These are phyloP conservation scores for Nibea coibor DNA, from an alignment of 2,113 vertebrate genomes.

Conservation along the genomic window DNA sequence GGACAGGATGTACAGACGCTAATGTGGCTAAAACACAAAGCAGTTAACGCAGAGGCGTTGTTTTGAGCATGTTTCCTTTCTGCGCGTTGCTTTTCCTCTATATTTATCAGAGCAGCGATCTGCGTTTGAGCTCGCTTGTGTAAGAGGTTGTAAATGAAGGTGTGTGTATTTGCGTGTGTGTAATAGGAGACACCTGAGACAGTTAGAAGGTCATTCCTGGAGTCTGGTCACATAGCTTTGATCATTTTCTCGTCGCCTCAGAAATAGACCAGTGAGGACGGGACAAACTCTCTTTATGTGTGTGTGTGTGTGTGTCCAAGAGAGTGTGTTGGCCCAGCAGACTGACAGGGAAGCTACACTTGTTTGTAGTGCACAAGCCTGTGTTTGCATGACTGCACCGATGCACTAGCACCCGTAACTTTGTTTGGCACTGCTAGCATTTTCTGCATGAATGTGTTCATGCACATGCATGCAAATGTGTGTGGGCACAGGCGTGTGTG, in stretches of 20 bases:
- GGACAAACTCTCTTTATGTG: conserved; percentile 51
- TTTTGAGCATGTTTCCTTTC: background rate
- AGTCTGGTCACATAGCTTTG: conserved; percentile 78
- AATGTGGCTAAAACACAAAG: conserved; percentile 29
- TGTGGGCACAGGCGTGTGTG: background rate
- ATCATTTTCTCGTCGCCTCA: conserved; percentile 80
- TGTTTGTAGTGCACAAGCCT: conserved; percentile 73
- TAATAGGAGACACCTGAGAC: conserved; percentile 77
- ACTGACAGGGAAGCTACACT: conserved; percentile 53
- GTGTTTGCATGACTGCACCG: conserved; percentile 69
- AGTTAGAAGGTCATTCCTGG: conserved; percentile 77
- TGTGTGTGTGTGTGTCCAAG: conserved; percentile 15
- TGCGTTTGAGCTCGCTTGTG: conserved; percentile 7
- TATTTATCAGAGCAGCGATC: conserved; percentile 1
- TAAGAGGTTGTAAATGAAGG: conserved; percentile 25
- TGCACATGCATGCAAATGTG: conserved; percentile 22
- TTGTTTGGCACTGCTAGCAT: conserved; percentile 49
- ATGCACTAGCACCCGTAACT: conserved; percentile 58
- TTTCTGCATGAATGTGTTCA: conserved; percentile 35
- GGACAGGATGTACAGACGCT: conserved; percentile 14
- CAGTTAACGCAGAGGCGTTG: background rate
- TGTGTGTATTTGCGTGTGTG: conserved; percentile 46
- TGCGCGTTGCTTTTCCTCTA: background rate
- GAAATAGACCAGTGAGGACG: conserved; percentile 79
- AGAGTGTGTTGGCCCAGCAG: conserved; percentile 23